Evolutionary conservation across 1,140 invertebrate genomes (phyloP), one percentile per base, ranked within the genome.

Genomic region (Drosophila persimilis): DNA sequence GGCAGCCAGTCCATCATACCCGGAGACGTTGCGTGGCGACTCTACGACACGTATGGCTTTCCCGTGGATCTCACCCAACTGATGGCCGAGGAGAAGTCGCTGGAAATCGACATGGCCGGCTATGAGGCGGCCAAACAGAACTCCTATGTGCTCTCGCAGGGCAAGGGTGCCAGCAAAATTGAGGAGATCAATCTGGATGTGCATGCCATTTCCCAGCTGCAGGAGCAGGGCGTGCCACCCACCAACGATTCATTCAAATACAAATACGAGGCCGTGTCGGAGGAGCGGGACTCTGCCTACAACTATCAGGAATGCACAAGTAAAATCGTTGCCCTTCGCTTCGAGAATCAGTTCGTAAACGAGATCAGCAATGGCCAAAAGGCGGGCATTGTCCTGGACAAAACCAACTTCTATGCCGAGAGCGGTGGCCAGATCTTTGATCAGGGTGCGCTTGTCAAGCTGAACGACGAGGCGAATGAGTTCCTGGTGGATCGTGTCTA

Each of bases 11-110:
- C 92, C 76, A 91, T 92, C 79, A 93, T 96, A 48, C 97, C 97
- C 59, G 97, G 99, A 62, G 97, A 99, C 92, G 95, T 99, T 66
- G 98, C 98, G 2, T 99, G 99, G 99, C 93, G 97, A 48, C 92
- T 99, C 43, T 99, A 99, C 92, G 99, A 99, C 90, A 99, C 99
- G 1, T 99, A 99, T 92, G 99, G 99, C 13, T 99, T 99, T 91
- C 99, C 99, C 4, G 95, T 99, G 59, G 99, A 99, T 93, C 94
- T 99, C 39, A 99, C 99, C 1, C 95, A 97, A 78, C 92, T 99
- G 2, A 99, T 99, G 98, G 95, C 96, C 48, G 98, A 99, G 93
- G 99, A 99, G 92, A 97, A 97, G 90, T 96, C 96, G 8, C 92
- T 99, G 1, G 91, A 91, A 50, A 95, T 99, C 67, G 97, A 99